Conservation (phyloP, 2,113 vertebrate genomes). For the Pan troglodytes region NHGRI_mPanTro3-v2.1_pri NC_072402.2:34070001-34070500, state of each 20-base stretch:
- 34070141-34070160: slow-evolving; percentile 39
- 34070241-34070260: background rate
- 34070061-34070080: background rate
- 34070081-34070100: background rate
- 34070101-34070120: background rate
- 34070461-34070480: background rate
- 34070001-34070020: background rate
- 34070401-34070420: slow-evolving; percentile 10
- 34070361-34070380: background rate
- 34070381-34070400: background rate
- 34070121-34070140: slow-evolving; percentile 4
- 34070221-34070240: background rate
- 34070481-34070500: slow-evolving; percentile 5
- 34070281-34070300: background rate
- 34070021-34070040: background rate
- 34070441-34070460: background rate
- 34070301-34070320: background rate
- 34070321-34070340: background rate
- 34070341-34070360: background rate
- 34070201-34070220: background rate
- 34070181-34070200: background rate
- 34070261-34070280: background rate
- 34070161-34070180: background rate
- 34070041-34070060: background rate
- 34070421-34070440: background rate